Conservation (phyloP, 2,888 invertebrate species). For the Lydus trimaculatus region DNA sequence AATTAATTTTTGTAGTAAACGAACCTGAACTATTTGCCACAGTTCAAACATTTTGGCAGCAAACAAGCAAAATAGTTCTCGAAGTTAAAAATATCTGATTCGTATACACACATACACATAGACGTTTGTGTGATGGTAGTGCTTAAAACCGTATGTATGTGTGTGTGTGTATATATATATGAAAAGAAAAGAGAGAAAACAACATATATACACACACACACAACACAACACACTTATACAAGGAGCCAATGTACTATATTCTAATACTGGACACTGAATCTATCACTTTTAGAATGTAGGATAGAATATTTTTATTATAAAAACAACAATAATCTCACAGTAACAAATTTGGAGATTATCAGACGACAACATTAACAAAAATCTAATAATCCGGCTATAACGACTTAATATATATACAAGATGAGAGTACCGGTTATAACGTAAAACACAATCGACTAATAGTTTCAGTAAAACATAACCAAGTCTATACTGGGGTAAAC, state of each 20-base stretch:
- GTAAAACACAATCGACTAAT: too few relatives aligned
- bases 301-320: constrained; percentile 30
- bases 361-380: too few relatives aligned
- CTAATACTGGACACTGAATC: constrained; percentile 37
- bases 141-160: constrained; percentile 5
- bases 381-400: too few relatives aligned
- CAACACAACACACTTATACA: not conserved
- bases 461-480: too few relatives aligned
- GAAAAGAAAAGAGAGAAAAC: constrained; percentile 31
- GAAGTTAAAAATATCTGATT: constrained; percentile 58
- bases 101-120: constrained; percentile 34
- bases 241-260: constrained; percentile 46
- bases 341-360: too few relatives aligned
- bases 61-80: constrained; percentile 56
- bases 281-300: constrained; percentile 35
- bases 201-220: constrained; percentile 21
- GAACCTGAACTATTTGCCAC: constrained; percentile 57
- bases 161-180: constrained; percentile 11
- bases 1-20: constrained; percentile 52
- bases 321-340: too few relatives aligned
- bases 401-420: too few relatives aligned
- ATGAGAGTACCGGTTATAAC: too few relatives aligned
- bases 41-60: constrained; percentile 59
- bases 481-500: too few relatives aligned
- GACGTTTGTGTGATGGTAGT: constrained; percentile 26